phyloP scores from a whole-genome alignment of 2,888 invertebrate species.

The Himalopsyche japonica region DNA sequence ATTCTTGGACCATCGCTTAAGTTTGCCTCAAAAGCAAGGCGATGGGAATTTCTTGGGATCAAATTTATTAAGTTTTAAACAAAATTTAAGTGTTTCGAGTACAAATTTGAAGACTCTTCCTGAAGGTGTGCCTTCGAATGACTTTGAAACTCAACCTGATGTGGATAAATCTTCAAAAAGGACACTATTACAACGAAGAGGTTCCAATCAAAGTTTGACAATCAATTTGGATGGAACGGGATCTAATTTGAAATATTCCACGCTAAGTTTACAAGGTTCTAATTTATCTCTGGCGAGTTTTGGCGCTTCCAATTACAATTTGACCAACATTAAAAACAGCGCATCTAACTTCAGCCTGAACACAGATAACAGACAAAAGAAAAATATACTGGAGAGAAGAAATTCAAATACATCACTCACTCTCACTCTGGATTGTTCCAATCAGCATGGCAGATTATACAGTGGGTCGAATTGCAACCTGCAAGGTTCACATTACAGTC shows the following conservation, averaged over 20 bases:
- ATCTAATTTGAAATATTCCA: conserved; percentile 42
- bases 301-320: conserved; percentile 54
- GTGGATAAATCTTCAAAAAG: conserved; percentile 56
- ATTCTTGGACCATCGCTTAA: conserved; percentile 32
- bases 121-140: conserved; percentile 71
- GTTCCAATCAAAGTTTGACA: conserved; percentile 65
- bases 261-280: conserved; percentile 60
- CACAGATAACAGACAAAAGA: conserved; percentile 56
- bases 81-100: conserved; percentile 67
- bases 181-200: conserved; percentile 58
- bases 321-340: conserved; percentile 54
- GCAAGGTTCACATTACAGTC: conserved; percentile 50
- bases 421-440: conserved; percentile 61
- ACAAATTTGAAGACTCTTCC: conserved; percentile 74
- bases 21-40: conserved; percentile 26
- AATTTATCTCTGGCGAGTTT: conserved; percentile 56
- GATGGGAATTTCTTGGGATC: conserved; percentile 50
- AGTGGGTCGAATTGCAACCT: conserved; percentile 54
- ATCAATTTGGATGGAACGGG: conserved; percentile 50
- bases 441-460: conserved; percentile 53
- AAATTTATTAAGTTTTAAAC: conserved; percentile 65
- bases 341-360: conserved; percentile 57
- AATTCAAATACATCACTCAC: conserved; percentile 87
- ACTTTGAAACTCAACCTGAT: conserved; percentile 58
- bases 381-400: conserved; percentile 76